Base-by-base conservation (phyloP, 2,888 invertebrate genomes). In the Lydus trimaculatus region DNA sequence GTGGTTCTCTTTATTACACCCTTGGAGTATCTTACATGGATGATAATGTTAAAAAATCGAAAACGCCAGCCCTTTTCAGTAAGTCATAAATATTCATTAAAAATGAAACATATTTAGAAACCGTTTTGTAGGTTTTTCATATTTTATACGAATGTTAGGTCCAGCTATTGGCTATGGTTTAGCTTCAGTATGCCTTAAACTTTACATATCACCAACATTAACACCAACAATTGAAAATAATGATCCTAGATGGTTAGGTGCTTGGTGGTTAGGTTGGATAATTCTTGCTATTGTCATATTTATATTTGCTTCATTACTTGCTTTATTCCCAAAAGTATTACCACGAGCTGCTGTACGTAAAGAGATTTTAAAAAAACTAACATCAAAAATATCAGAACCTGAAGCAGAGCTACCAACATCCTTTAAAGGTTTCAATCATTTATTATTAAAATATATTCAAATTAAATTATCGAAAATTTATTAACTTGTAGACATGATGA, bases 261-360 rank as follows among this genome's bases (percentile, higher is more conserved):
- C 94, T n/a, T 94, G 93, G 93, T 94, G 93, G 93, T 80, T 93
- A 59, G 93, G 92, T 0, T 92, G 92, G 90, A 85, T 92, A 25
- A 87, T 92, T 17, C 83, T 92, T 56, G 90, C 89, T 15, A 81
- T 87, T 0, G 81, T 90, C 2, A 84, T 91, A 20, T 86, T 90
- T 56, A 71, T 90, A 8, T 88, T 90, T 11, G 89, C 91, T 0
- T 86, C 89, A 15, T 84, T 92, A 3, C 81, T 93, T 20, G 89
- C 90, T 0, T 85, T 92, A 67, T 93, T 92, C 74, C 93, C 93
- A 0, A 90, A 90, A 76, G 90, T 90, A 7, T 80, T 93, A 62
- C 92, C 92, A 0, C 83, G 91, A 60, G 90, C 91, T 0, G 89
- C 88, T 0, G 89, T 90, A 0, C 84, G 91, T 20, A 88, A 86